Evolutionary conservation across 2,888 invertebrate genomes (phyloP).

Genomic region (Rambutsinella grinnellia): DNA sequence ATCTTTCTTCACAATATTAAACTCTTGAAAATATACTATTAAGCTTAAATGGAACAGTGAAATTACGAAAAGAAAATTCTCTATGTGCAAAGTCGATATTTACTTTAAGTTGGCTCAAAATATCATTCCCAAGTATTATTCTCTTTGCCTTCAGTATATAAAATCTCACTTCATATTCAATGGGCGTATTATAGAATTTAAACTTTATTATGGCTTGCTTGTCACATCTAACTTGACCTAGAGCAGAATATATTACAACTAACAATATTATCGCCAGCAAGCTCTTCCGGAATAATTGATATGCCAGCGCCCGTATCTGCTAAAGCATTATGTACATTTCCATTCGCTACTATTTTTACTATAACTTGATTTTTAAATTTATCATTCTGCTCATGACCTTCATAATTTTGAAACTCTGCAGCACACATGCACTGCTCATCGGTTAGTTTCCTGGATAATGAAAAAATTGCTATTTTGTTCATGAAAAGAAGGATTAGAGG

Average conservation of each 20-base stretch:
- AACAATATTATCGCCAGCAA: neutral
- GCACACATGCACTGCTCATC: neutral
- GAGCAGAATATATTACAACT: neutral
- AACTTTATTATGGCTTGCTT: neutral
- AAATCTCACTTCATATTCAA: neutral
- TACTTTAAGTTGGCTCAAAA: neutral
- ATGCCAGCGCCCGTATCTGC: conserved; percentile 10
- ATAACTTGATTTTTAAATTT: conserved; percentile 11
- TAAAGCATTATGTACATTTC: neutral
- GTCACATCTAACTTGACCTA: neutral
- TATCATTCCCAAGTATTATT: conserved; percentile 21
- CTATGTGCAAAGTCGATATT: conserved; percentile 11
- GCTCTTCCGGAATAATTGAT: neutral
- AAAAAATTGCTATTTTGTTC: no score
- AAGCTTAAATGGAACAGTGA: neutral
- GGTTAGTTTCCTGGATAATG: conserved; percentile 7
- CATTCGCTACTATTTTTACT: conserved; percentile 8
- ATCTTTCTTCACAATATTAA: neutral
- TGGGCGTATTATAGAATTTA: neutral
- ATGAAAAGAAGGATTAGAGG: no score
- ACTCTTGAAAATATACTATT: no score
- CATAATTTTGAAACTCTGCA: neutral
- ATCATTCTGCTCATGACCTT: neutral
- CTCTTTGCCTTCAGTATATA: conserved; percentile 1
- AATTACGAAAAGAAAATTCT: neutral